These are phyloP conservation scores for Poecile montanus DNA, from an alignment of 2,797 vertebrate species.

Conservation along the genomic window DNA sequence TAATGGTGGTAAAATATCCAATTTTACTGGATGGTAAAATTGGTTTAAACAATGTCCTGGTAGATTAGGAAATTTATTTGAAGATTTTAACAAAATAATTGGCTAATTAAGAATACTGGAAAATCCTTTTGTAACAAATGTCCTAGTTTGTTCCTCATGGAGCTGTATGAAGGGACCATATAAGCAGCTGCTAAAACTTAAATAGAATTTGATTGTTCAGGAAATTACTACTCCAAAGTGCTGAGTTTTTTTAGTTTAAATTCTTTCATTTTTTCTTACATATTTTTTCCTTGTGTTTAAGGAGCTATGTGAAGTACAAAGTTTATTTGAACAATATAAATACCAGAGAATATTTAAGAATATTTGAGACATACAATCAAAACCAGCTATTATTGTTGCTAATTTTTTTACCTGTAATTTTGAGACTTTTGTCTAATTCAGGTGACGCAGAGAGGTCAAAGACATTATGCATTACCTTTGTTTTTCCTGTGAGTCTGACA, in stretches of 20 bases:
- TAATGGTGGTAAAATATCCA: too few relatives aligned
- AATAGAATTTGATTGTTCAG: not conserved
- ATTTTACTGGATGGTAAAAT: not conserved
- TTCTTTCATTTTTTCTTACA: not conserved
- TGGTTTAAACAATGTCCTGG: not conserved
- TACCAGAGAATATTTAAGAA: not conserved
- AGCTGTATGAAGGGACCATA: not conserved
- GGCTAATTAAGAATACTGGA: not conserved
- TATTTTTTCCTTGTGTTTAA: not conserved
- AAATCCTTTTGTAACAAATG: not conserved
- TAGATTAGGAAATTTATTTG: not conserved
- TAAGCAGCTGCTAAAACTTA: not conserved
- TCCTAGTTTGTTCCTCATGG: not conserved
- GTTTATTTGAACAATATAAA: not conserved
- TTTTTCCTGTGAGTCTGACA: not conserved
- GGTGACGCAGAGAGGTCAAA: not conserved
- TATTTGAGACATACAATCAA: not conserved
- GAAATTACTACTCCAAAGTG: not conserved
- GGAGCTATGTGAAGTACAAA: not conserved
- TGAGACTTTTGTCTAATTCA: not conserved
- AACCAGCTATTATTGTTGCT: not conserved
- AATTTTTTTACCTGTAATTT: not conserved
- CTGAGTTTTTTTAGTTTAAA: accelerated
- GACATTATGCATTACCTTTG: not conserved
- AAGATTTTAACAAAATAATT: not conserved